Percentiles rank a stretch among this genome's conserved stretches.
Conservation (phyloP, 1,140 invertebrate species). For the Melipona quadrifasciata region DNA sequence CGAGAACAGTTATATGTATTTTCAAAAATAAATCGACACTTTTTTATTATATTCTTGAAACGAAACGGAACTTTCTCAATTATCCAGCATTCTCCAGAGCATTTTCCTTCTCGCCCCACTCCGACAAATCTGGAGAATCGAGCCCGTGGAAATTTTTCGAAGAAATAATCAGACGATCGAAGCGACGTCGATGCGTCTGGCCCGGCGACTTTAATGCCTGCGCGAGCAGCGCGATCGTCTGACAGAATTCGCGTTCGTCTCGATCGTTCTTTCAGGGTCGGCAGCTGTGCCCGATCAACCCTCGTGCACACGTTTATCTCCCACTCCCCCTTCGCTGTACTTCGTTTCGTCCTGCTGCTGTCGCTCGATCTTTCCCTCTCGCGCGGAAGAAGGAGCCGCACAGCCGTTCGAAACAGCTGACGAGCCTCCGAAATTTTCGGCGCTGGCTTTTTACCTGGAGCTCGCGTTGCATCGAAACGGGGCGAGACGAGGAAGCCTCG, state of each 20-base stretch:
- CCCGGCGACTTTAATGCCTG: slow-evolving; percentile 23
- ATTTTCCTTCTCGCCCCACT: not conserved
- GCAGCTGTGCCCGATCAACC: slow-evolving; percentile 43
- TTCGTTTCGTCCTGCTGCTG: not conserved
- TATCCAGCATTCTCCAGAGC: too few species aligned
- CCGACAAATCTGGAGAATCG: not conserved
- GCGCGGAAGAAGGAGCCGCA: not conserved
- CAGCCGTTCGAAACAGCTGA: slow-evolving; percentile 34
- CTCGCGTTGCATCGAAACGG: slow-evolving; percentile 36
- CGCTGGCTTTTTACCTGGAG: slow-evolving; percentile 46
- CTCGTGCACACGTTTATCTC: not conserved
- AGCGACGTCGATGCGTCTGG: too few species aligned
- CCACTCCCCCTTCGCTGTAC: not conserved
- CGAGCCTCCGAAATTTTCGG: slow-evolving; percentile 44
- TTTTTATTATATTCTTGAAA: too few species aligned
- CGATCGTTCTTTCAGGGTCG: slow-evolving; percentile 42
- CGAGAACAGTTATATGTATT: too few species aligned
- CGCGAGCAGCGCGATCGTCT: not conserved
- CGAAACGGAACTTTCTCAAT: too few species aligned
- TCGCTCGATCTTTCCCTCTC: too few species aligned
- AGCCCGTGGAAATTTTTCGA: not conserved
- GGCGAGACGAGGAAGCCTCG: slow-evolving; percentile 17
- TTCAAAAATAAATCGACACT: too few species aligned
- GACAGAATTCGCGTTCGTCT: slow-evolving; percentile 32
- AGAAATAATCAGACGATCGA: not conserved